Evolutionary conservation across 1,140 invertebrate species (phyloP).

Genomic region (Mizuhopecten yessoensis): DNA sequence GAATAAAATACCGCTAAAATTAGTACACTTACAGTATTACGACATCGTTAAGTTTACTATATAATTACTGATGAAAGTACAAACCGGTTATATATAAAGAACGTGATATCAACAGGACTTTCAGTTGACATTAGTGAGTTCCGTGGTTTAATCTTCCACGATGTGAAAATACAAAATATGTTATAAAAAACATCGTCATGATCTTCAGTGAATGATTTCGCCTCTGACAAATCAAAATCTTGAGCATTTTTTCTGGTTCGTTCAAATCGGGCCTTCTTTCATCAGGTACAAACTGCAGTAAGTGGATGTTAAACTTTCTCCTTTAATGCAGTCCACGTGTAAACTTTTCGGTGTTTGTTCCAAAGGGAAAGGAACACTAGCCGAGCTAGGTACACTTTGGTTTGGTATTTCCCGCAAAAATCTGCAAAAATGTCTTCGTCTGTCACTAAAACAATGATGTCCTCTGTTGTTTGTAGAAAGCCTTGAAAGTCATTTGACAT

Average conservation of each 20-base stretch:
- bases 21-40: too few species aligned
- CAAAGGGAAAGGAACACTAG: constrained; percentile 82
- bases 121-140: too few species aligned
- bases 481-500: constrained; percentile 76
- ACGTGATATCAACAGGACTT: too few species aligned
- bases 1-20: too few species aligned
- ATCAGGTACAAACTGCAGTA: constrained; percentile 78
- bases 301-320: constrained; percentile 69
- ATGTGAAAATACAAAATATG: too few species aligned
- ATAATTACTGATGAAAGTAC: too few species aligned
- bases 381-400: constrained; percentile 80
- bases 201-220: constrained; percentile 59
- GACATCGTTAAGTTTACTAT: too few species aligned
- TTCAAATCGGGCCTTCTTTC: constrained; percentile 77
- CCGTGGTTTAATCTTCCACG: too few species aligned
- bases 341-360: constrained; percentile 71
- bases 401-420: constrained; percentile 78
- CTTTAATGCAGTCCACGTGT: constrained; percentile 74
- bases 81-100: too few species aligned
- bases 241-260: constrained; percentile 81
- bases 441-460: constrained; percentile 82
- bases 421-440: constrained; percentile 81
- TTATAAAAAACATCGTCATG: background rate
- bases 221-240: constrained; percentile 69
- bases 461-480: constrained; percentile 79